Evolutionary conservation across 1,140 invertebrate genomes (phyloP).

Genomic region (Apis florea): DNA sequence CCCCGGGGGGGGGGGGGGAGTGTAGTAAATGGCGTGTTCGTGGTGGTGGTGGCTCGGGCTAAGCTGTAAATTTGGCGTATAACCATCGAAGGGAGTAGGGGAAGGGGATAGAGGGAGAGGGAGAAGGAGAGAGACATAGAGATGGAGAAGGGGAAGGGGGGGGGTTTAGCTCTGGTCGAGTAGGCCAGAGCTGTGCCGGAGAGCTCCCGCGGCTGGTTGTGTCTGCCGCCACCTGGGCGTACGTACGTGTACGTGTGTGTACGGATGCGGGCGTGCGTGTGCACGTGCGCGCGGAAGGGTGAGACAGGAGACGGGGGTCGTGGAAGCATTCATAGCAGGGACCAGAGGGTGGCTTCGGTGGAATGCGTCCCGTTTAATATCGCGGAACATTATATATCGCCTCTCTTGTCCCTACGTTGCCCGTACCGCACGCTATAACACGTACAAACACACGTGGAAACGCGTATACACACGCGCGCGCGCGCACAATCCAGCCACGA

Average conservation of each 20-base stretch:
- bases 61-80: conserved; percentile 78
- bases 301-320: conserved; percentile 65
- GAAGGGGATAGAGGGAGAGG: no score
- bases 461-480: conserved; percentile 32
- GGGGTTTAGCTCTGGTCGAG: conserved; percentile 47
- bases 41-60: conserved; percentile 56
- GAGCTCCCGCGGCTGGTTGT: conserved; percentile 31
- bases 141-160: no score
- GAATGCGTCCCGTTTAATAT: conserved; percentile 81
- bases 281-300: conserved; percentile 16
- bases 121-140: no score
- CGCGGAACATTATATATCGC: conserved; percentile 81
- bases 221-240: not conserved
- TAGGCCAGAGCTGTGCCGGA: conserved; percentile 56
- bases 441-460: conserved; percentile 37
- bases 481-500: conserved; percentile 13
- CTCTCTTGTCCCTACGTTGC: conserved; percentile 74
- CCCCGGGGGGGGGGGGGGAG: no score
- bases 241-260: not conserved
- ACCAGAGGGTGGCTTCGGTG: conserved; percentile 77
- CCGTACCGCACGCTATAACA: conserved; percentile 57
- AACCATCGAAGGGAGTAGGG: conserved; percentile 73
- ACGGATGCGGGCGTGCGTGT: not conserved
- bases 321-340: conserved; percentile 77
- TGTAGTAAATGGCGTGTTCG: conserved; percentile 54